These are phyloP conservation scores for Scaptomyza parva DNA, from an alignment of 2,888 invertebrate genomes.

Conservation along the genomic window DNA sequence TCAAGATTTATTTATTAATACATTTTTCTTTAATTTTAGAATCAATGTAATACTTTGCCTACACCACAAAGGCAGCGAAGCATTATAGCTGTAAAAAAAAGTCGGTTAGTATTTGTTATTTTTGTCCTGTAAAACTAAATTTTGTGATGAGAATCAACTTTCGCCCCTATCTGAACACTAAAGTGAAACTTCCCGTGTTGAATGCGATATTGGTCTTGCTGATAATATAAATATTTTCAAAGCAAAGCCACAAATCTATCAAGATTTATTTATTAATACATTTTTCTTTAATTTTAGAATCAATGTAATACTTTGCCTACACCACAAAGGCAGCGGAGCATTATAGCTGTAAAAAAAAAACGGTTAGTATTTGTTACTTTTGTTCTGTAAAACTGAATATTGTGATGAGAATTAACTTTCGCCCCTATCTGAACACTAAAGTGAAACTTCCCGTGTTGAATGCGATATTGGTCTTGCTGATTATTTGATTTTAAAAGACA, in stretches of 20 bases:
- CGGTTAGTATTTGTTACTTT: neutral
- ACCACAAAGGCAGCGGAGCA: no score
- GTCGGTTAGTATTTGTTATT: slow-evolving; percentile 20
- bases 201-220: slow-evolving; percentile 83
- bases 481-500: neutral
- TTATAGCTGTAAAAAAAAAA: no score
- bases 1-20: neutral
- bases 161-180: slow-evolving; percentile 82
- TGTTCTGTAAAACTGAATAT: neutral
- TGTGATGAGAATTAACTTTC: slow-evolving; percentile 64
- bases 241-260: neutral
- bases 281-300: neutral
- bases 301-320: neutral
- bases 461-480: slow-evolving; percentile 81
- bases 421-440: slow-evolving; percentile 78
- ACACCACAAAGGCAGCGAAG: no score
- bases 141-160: slow-evolving; percentile 78
- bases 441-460: slow-evolving; percentile 76
- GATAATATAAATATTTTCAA: slow-evolving; percentile 46
- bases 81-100: neutral
- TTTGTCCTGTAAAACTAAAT: neutral
- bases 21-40: neutral
- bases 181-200: slow-evolving; percentile 76
- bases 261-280: neutral
- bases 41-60: no score